These are phyloP conservation scores for Sinocyclocheilus rhinocerous DNA, from an alignment of 2,113 vertebrate genomes.

Conservation along the genomic window DNA sequence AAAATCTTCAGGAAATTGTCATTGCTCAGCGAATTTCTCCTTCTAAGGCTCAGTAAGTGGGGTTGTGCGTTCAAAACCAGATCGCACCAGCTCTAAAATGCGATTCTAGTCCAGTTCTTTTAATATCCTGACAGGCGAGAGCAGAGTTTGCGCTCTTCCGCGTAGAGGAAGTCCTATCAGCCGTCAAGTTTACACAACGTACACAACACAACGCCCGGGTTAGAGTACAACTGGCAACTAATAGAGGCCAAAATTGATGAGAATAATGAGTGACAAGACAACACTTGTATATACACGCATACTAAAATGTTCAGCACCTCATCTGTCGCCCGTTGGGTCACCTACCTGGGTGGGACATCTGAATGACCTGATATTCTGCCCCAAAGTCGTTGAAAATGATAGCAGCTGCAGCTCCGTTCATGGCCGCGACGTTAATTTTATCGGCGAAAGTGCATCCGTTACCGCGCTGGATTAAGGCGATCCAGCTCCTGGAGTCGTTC, in stretches of 20 bases:
- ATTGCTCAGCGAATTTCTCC: background rate
- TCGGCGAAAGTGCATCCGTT: constrained; percentile 83
- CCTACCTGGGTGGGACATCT: constrained; percentile 86
- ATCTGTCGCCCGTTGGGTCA: background rate
- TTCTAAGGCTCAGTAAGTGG: background rate
- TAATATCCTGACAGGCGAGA: background rate
- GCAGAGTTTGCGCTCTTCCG: background rate
- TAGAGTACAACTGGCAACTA: constrained; percentile 26
- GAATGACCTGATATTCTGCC: constrained; percentile 78
- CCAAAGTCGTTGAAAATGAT: constrained; percentile 83
- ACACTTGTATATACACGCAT: background rate
- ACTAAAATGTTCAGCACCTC: background rate
- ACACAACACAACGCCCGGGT: constrained; percentile 30
- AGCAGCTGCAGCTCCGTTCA: constrained; percentile 75
- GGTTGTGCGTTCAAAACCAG: background rate
- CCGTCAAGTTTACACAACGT: constrained; percentile 31
- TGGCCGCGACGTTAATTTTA: constrained; percentile 79
- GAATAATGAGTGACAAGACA: background rate
- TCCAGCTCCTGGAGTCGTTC: constrained; percentile 67
- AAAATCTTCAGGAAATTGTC: background rate
- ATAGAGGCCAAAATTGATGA: background rate
- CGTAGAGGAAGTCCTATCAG: background rate
- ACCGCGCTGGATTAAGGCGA: constrained; percentile 84
- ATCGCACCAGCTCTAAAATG: background rate
- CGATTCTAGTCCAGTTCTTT: background rate